Conservation (phyloP, 2,797 vertebrate species). For the Scleropages formosus region DNA sequence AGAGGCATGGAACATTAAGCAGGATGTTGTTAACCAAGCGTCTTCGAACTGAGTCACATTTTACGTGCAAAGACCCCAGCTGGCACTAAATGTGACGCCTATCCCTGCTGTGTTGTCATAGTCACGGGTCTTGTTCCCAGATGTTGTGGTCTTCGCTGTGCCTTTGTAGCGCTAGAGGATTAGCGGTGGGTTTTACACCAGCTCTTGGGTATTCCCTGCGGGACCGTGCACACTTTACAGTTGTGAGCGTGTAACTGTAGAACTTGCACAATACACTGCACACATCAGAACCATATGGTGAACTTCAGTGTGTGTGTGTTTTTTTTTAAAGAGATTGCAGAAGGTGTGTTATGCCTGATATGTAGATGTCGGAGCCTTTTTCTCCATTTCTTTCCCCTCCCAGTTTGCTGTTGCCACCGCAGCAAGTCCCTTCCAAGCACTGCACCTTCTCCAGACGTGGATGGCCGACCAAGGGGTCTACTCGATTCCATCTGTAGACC, state of each 20-base stretch:
- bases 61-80: background rate
- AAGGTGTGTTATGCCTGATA: background rate
- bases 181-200: background rate
- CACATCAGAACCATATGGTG: constrained; percentile 25
- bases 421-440: no score
- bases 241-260: constrained; percentile 55
- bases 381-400: no score
- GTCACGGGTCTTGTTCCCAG: background rate
- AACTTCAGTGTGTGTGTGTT: constrained; percentile 32
- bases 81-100: background rate
- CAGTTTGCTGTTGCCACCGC: no score
- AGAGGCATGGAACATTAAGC: background rate
- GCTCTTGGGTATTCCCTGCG: constrained; percentile 25
- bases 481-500: no score
- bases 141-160: background rate
- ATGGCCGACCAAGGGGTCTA: no score
- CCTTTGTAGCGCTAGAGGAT: constrained; percentile 5
- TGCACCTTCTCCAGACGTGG: no score
- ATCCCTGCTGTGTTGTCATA: background rate
- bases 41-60: background rate
- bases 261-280: constrained; percentile 45
- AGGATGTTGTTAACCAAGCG: background rate
- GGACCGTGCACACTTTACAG: constrained; percentile 32
- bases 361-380: no score
- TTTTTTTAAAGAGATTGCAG: constrained; percentile 1